Percentiles rank a stretch among this genome's conserved stretches.
These are phyloP conservation scores for Cebus imitator DNA, from an alignment of 2,113 vertebrate species.

Conservation along the genomic window DNA sequence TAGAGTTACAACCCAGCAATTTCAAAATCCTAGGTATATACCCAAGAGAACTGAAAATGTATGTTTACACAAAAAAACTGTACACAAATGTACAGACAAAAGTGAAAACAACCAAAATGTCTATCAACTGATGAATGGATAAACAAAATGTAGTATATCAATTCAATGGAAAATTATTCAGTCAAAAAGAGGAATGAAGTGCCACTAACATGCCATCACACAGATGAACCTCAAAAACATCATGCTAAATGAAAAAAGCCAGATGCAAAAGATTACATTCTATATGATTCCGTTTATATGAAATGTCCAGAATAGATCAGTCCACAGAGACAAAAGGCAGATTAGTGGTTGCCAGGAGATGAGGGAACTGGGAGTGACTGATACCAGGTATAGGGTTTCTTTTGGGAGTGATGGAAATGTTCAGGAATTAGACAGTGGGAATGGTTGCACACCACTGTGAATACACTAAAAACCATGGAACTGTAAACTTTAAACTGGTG, in stretches of 20 bases:
- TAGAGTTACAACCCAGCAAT: background rate
- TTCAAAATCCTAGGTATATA: background rate
- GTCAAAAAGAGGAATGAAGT: background rate
- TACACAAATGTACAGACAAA: background rate
- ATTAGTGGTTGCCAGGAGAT: background rate
- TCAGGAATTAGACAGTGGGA: background rate
- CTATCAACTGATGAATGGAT: background rate
- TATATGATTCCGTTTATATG: background rate
- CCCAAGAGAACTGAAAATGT: background rate
- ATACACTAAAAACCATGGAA: background rate
- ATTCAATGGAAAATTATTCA: background rate
- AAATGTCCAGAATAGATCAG: background rate
- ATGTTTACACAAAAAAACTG: background rate
- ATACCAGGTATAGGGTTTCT: background rate
- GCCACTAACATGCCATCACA: background rate
- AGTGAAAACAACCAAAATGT: background rate
- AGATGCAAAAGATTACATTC: background rate
- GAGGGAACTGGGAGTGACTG: background rate
- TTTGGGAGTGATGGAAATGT: background rate
- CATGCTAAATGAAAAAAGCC: background rate
- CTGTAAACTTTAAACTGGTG: background rate
- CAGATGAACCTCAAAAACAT: background rate
- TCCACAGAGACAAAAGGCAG: background rate
- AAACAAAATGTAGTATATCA: background rate
- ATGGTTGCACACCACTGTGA: background rate